Evolutionary conservation across 2,113 vertebrate species (phyloP).

Genomic region (Alouatta palliata): DNA sequence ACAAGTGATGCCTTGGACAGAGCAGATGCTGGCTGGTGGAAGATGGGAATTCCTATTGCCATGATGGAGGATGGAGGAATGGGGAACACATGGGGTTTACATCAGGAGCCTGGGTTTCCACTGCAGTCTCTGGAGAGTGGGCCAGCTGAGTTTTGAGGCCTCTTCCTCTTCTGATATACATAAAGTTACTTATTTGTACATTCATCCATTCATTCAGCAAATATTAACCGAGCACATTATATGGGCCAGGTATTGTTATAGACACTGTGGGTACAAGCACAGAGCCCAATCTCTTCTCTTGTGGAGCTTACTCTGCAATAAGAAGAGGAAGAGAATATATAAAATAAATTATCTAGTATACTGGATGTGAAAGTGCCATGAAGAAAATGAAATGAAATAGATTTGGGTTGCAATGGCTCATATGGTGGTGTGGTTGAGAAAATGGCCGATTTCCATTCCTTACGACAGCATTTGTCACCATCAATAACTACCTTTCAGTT

Average conservation of each 20-base stretch:
- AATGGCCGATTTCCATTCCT: not conserved
- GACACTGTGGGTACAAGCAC: not conserved
- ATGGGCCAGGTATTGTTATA: not conserved
- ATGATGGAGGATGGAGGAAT: fast-evolving
- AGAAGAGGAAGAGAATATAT: not conserved
- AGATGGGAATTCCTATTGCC: fast-evolving
- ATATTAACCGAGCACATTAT: not conserved
- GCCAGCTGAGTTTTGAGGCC: not conserved
- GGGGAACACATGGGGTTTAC: fast-evolving
- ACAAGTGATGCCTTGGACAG: fast-evolving
- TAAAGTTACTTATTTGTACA: not conserved
- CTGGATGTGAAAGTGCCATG: not conserved
- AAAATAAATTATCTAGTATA: not conserved
- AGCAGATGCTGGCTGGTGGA: not conserved
- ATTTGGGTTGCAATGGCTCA: not conserved
- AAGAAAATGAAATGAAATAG: not conserved
- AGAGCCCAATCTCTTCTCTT: not conserved
- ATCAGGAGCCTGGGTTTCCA: fast-evolving
- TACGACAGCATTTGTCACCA: not conserved
- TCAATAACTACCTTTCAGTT: not conserved
- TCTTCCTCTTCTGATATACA: not conserved
- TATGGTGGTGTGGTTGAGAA: not conserved
- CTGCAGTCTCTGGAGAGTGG: not conserved
- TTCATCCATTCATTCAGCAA: not conserved
- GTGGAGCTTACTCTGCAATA: not conserved